Evolutionary conservation across 1,140 invertebrate species (phyloP), one percentile per base, ranked within the genome.

Genomic region (Polypedilum vanderplanki): DNA sequence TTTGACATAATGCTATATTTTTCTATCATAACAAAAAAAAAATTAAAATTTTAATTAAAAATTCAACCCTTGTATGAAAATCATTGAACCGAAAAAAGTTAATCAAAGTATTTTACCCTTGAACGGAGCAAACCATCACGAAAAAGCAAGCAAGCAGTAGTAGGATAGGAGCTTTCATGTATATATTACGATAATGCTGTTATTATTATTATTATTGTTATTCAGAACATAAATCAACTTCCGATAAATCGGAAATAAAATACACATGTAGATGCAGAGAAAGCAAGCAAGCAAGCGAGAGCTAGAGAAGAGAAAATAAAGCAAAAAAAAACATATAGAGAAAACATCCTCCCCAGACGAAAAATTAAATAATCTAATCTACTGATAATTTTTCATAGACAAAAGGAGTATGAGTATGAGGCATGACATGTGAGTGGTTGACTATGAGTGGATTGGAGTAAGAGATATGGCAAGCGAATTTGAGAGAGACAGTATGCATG

Each of bases 161-260:
- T 33, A 33, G 24, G 2, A 33, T 33, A 33, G 24, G 24, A 33
- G 5, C 24, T 33, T 33, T 33, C 24, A 57, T 57, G n/a, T 57
- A 57, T n/a, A 57, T n/a, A 15, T 57, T 57, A 57, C 46, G 46
- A 57, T 57, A n/a, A 57, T 57, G n/a, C 4, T n/a, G 9, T n/a
- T 57, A 57, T 57, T 57, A 57, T 46, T 46, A 46, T 57, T 57
- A n/a, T 57, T 57, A 15, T 57, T 4, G 12, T 12, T 57, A 57
- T 57, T n/a, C 7, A 57, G 46, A 57, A 57, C 46, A 57, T 57
- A 57, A 57, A 57, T 57, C 46, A 57, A 33, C 46, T 57, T 57
- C 46, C 46, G 46, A 57, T 57, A 57, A 57, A 57, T 57, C 46
- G 46, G 46, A 57, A 57, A n/a, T n/a, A 57, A n/a, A 57, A n/a